Base-by-base conservation (phyloP, 92 coral and sea anemone genomes). In the Montipora capitata region DNA sequence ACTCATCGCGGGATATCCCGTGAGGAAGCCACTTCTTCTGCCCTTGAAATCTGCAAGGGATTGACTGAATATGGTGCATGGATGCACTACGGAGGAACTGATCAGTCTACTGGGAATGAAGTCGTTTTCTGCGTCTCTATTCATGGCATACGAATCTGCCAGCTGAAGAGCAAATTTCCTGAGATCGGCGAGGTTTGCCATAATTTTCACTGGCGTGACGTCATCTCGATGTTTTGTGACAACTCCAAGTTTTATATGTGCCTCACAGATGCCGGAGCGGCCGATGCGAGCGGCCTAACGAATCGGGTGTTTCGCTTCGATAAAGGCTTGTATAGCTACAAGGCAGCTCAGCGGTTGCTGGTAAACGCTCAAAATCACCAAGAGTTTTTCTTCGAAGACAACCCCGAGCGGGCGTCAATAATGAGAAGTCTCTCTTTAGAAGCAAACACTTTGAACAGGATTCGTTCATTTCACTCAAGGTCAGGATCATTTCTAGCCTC, bases 1-100 rank as follows among this genome's bases (percentile, higher is more conserved):
- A 90, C 96, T n/a, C 98, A 94, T 72, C 83, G 87, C 85, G 98
- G 96, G 52, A 94, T 94, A 94, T 63, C 92, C 49, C 76, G 68
- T 63, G 87, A 95, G 15, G 95, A 96, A 49, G 95, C 99, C 5
- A 76, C 94, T 54, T 70, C 94, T 12, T 96, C 96, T 15, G 91
- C 91, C 45, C 90, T 97, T 27, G 96, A 88, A 27, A 84, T 94
- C 35, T 90, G 94, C 42, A 91, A 90, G 76, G 90, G 74, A 8
- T 59, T 92, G 3, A 90, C 93, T 14, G 73, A 77, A 58, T 97
- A 90, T 56, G 98, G 96, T 7, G 73, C 86, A 40, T 90, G 91
- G 58, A 62, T 82, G 76, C 98, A 97, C 85, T 90, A 69, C 56
- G 96, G 91, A n/a, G 98, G 91, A 18, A 89, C 88, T 61, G 96